phyloP scores from a whole-genome alignment of 2,888 invertebrate genomes.

The Priapulus caudatus region DNA sequence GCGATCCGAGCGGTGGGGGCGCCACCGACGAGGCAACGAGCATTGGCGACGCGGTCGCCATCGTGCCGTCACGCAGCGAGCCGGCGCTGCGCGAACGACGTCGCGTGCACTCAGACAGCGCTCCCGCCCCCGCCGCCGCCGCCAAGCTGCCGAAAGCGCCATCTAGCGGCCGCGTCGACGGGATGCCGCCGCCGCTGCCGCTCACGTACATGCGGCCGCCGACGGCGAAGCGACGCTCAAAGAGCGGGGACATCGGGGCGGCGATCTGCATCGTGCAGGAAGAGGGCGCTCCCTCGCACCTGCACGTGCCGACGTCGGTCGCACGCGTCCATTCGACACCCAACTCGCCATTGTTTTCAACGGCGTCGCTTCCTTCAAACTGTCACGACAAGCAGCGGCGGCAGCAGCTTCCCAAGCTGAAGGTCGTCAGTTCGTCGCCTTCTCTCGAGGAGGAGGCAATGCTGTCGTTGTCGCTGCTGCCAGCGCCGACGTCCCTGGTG shows the following conservation, averaged over 20 bases:
- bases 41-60: background rate
- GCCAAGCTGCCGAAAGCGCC: too few species aligned
- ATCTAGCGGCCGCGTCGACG: background rate
- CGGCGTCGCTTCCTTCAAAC: background rate
- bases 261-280: background rate
- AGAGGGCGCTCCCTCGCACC: background rate
- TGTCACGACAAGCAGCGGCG: too few species aligned
- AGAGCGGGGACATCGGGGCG: background rate
- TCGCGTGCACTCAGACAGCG: background rate
- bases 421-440: background rate
- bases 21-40: background rate
- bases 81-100: background rate
- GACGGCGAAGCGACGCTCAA: background rate
- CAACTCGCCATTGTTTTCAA: background rate
- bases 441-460: background rate
- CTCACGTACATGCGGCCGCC: background rate
- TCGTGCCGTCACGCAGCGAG: background rate
- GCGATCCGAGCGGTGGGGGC: background rate
- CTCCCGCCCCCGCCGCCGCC: too few species aligned
- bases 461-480: background rate
- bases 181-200: background rate
- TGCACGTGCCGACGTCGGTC: background rate
- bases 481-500: background rate
- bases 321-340: slow-evolving; percentile 1
- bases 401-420: background rate